These are phyloP conservation scores for Hofmannophila pseudospretella DNA, from an alignment of 2,888 invertebrate species.

Conservation along the genomic window DNA sequence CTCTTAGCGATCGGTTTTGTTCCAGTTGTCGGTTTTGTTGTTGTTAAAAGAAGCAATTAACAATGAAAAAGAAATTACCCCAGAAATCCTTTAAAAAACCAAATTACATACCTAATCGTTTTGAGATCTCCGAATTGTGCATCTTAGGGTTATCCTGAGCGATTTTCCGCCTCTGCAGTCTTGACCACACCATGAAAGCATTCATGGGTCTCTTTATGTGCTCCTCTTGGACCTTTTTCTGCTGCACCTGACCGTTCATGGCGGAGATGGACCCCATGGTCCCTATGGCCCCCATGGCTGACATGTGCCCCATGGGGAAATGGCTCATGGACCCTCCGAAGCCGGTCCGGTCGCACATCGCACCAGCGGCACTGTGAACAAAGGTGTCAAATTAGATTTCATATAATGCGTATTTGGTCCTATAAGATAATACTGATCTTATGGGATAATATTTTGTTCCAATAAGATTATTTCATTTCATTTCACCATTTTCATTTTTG, in stretches of 20 bases:
- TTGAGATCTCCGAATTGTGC: conserved; percentile 98
- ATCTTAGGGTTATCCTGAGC: conserved; percentile 99
- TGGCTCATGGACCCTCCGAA: conserved; percentile 81
- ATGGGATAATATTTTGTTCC: too few relatives aligned
- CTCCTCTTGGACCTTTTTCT: conserved; percentile 83
- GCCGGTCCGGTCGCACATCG: conserved; percentile 83
- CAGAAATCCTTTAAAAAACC: too few relatives aligned
- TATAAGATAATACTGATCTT: too few relatives aligned
- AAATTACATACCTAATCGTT: conserved; percentile 89
- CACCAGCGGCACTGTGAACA: conserved; percentile 82
- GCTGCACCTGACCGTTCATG: conserved; percentile 75
- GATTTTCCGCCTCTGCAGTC: conserved; percentile 94
- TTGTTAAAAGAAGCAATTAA: too few relatives aligned
- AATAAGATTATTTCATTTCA: too few relatives aligned
- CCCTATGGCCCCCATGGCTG: conserved; percentile 76
- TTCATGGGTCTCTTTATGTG: conserved; percentile 99
- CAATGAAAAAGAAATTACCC: too few relatives aligned
- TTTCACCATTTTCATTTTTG: too few relatives aligned
- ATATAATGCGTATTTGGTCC: too few relatives aligned
- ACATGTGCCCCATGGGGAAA: conserved; percentile 73
- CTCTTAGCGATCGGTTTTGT: neutral
- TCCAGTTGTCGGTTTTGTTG: too few relatives aligned
- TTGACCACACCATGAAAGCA: conserved; percentile 99
- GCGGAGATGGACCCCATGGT: conserved; percentile 74
- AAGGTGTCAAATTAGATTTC: too few relatives aligned